Percentiles rank a stretch among this genome's conserved stretches.
phyloP scores from a whole-genome alignment of 2,888 invertebrate species.

The Conops quadrifasciatus region DNA sequence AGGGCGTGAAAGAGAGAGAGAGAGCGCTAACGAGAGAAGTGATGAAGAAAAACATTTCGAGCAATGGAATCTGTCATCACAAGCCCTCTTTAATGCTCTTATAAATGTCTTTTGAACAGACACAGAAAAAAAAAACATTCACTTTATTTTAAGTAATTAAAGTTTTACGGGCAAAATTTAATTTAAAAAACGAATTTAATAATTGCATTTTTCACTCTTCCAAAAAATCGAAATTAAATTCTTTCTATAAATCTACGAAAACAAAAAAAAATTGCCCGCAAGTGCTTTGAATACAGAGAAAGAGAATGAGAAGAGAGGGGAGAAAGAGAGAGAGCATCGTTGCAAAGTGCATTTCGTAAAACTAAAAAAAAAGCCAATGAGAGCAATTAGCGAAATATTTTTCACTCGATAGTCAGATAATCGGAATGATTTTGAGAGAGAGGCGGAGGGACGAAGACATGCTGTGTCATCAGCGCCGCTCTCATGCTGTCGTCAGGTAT shows the following conservation, averaged over 20 bases:
- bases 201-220: too few species aligned
- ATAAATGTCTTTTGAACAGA: not conserved
- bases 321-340: not conserved
- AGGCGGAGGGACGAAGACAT: not conserved
- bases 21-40: too few species aligned
- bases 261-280: too few species aligned
- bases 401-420: conserved; percentile 1
- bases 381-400: conserved; percentile 29
- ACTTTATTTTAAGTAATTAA: too few species aligned
- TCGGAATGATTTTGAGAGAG: not conserved
- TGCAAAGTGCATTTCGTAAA: conserved; percentile 15
- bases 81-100: not conserved
- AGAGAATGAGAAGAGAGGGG: not conserved
- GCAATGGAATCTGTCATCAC: not conserved
- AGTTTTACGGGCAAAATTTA: too few species aligned
- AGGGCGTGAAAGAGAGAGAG: not conserved
- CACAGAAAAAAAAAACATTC: too few species aligned
- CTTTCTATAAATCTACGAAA: too few species aligned
- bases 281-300: too few species aligned
- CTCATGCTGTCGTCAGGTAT: not conserved
- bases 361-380: conserved; percentile 14
- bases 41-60: too few species aligned
- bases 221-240: too few species aligned
- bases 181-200: too few species aligned
- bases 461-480: not conserved